These are phyloP conservation scores for Bombus terrestris DNA, from an alignment of 1,140 invertebrate species.

Conservation along the genomic window DNA sequence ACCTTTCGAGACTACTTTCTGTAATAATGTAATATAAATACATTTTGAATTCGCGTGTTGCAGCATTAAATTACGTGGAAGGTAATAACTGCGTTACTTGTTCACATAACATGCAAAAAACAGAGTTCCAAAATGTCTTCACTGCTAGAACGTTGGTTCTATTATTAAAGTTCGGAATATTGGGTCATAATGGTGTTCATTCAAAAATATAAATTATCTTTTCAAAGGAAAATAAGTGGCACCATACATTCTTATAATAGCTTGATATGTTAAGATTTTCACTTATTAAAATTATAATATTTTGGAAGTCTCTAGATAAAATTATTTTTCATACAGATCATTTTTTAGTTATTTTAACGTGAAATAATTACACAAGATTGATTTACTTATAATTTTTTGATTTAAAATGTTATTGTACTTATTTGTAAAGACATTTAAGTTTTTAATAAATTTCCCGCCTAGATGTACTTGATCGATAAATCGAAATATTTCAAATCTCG, in stretches of 20 bases:
- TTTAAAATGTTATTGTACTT: background rate
- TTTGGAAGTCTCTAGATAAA: background rate
- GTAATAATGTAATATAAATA: slow-evolving; percentile 20
- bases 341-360: background rate
- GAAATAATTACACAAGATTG: background rate
- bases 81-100: background rate
- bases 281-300: background rate
- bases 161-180: slow-evolving; percentile 21
- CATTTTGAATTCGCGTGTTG: slow-evolving; percentile 46
- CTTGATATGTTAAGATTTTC: background rate
- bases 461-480: background rate
- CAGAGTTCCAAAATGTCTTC: background rate
- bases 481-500: slow-evolving; percentile 21
- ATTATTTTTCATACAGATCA: background rate
- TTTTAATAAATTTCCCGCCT: background rate
- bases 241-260: background rate
- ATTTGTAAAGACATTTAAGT: background rate
- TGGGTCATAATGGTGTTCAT: background rate
- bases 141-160: background rate
- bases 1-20: slow-evolving; percentile 22
- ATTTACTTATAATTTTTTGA: background rate
- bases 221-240: background rate
- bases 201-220: background rate
- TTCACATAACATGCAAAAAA: background rate
- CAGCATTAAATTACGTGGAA: slow-evolving; percentile 45